Evolutionary conservation across 2,888 invertebrate species (phyloP), one percentile per base, ranked within the genome.

Genomic region (Carpatolechia fugitivella): DNA sequence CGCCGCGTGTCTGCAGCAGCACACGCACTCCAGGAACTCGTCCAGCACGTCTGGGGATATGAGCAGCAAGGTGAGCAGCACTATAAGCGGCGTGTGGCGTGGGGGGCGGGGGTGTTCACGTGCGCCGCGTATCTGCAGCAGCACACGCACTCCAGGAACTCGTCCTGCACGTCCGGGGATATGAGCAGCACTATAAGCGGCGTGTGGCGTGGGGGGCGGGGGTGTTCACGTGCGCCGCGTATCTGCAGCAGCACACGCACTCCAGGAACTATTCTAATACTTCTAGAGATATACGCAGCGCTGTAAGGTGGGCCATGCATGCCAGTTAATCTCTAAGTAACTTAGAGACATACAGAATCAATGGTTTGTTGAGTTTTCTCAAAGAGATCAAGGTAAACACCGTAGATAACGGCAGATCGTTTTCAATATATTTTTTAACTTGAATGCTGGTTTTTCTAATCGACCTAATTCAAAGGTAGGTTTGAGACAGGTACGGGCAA

Each of bases 241-340:
- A 85, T 64, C 62, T 76, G 65, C 82, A 83, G 64, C 83, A 83
- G 65, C 91, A 91, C 70, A 92, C 93, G 58, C 95, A 95, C 86
- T 94, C 94, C 55, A 85, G 95, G 65, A 95, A 95, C 90, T 95
- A 94, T 65, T 94, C 94, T 78, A 95, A 94, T 87, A 94, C 94
- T 76, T 92, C 92, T 48, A 90, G 88, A 3, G 90, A 91, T 62
- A 86, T 88, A 86, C 89, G 90, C 76, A 90, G 90, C 70, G 90
- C 90, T 83, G 90, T 89, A 24, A 1, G 13, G 24, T 24, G n/a
- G n/a, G n/a, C n/a, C n/a, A n/a, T n/a, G n/a, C n/a, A n/a, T n/a
- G n/a, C n/a, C n/a, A n/a, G n/a, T n/a, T n/a, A n/a, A n/a, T n/a
- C n/a, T n/a, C n/a, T n/a, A n/a, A n/a, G n/a, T n/a, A n/a, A n/a